Percentiles rank a stretch among this genome's conserved stretches.
Conservation (phyloP, 53 echinoderm and acorn worm genomes). For the Antedon mediterranea region DNA sequence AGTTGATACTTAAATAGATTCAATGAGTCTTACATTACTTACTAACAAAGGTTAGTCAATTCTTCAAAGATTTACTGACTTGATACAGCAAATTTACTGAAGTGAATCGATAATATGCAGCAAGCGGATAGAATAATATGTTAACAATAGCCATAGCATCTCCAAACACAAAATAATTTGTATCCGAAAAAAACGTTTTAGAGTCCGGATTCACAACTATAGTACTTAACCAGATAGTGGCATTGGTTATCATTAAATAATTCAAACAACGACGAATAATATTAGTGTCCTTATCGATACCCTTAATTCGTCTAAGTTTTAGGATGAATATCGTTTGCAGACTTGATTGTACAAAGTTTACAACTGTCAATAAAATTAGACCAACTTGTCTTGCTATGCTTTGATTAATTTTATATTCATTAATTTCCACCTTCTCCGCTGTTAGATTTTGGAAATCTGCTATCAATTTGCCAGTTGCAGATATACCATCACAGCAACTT, state of each 20-base stretch:
- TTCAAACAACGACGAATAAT: not conserved
- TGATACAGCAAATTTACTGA: not conserved
- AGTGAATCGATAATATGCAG: not conserved
- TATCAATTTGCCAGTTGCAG: too few species aligned
- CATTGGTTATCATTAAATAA: not conserved
- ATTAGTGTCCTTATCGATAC: not conserved
- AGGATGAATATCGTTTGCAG: not conserved
- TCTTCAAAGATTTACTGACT: not conserved
- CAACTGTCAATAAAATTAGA: too few species aligned
- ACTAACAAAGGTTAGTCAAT: too few species aligned
- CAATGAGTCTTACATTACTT: too few species aligned
- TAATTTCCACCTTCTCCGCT: too few species aligned
- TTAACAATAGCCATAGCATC: not conserved
- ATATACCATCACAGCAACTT: too few species aligned
- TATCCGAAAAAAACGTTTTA: not conserved
- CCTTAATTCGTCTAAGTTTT: not conserved
- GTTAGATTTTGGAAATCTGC: too few species aligned
- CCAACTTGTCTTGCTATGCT: too few species aligned
- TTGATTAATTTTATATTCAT: too few species aligned
- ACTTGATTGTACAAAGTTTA: too few species aligned
- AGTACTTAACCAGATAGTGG: not conserved
- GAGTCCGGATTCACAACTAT: not conserved
- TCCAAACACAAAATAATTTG: not conserved
- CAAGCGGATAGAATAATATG: not conserved
- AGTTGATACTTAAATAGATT: too few species aligned